These are phyloP conservation scores for Seriola quinqueradiata DNA, from an alignment of 2,113 vertebrate species.

Conservation along the genomic window DNA sequence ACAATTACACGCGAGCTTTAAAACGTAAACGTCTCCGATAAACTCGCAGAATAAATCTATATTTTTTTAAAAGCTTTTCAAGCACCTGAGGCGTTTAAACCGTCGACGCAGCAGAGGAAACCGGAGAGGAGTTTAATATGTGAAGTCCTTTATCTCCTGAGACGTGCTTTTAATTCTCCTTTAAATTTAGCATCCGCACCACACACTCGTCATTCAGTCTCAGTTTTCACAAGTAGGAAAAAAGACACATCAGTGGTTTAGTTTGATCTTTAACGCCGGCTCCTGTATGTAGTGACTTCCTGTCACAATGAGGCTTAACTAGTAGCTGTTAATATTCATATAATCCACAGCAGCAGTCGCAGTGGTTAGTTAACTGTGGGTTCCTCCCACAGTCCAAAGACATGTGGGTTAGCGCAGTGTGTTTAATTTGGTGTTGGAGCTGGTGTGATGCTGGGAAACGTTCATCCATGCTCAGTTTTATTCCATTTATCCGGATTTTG, in stretches of 20 bases:
- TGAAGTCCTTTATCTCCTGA: conserved; percentile 29
- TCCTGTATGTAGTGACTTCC: neutral
- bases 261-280: neutral
- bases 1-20: conserved; percentile 36
- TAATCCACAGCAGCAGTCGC: neutral
- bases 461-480: neutral
- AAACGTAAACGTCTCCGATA: conserved; percentile 1
- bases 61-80: conserved; percentile 15
- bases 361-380: neutral
- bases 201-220: no score
- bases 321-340: neutral
- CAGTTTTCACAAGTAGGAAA: no score
- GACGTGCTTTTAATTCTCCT: conserved; percentile 40
- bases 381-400: neutral
- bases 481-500: neutral
- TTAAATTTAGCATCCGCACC: conserved; percentile 35
- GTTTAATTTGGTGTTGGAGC: neutral
- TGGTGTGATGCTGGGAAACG: neutral
- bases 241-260: neutral
- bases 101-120: neutral
- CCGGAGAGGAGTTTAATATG: conserved; percentile 16
- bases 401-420: neutral
- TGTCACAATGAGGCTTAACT: conserved; percentile 5
- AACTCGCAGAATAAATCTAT: conserved; percentile 20
- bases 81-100: conserved; percentile 35